A percentile compares a stretch with the other conserved stretches of the same genome.
phyloP scores from a whole-genome alignment of 2,113 vertebrate species.

The Cottus gobio region DNA sequence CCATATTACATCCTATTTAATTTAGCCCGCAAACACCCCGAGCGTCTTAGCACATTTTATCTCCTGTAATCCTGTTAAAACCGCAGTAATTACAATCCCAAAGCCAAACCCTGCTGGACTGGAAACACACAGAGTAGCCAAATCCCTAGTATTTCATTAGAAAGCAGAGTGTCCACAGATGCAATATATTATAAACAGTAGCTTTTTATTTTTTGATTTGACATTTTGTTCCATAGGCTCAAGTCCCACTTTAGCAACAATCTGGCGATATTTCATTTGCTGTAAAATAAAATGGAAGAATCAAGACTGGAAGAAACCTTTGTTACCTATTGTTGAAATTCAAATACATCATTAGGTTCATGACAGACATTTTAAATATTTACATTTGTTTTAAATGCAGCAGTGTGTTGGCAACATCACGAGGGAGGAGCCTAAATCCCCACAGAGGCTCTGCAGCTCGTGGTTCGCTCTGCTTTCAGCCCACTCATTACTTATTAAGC shows the following conservation, averaged over 20 bases:
- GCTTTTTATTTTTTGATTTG: neutral
- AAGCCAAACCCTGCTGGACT: conserved; percentile 15
- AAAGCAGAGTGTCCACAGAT: neutral
- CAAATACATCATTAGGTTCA: too few relatives aligned
- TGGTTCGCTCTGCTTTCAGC: conserved; percentile 43
- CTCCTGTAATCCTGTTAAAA: conserved; percentile 81
- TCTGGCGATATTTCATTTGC: neutral
- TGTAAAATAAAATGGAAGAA: neutral
- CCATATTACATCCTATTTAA: conserved; percentile 72
- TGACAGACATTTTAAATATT: neutral
- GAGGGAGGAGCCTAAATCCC: neutral
- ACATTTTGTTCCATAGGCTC: neutral
- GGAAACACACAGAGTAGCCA: conserved; percentile 9
- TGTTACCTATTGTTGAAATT: neutral
- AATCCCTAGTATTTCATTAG: neutral
- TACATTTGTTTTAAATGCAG: neutral
- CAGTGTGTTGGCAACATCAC: neutral
- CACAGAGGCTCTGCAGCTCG: conserved; percentile 8
- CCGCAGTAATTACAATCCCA: conserved; percentile 65
- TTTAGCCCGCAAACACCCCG: conserved; percentile 60
- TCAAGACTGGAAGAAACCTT: neutral
- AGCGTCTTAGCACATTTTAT: conserved; percentile 66
- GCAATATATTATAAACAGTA: neutral
- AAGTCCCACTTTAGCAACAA: neutral
- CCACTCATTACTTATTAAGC: conserved; percentile 77